These are phyloP conservation scores for Acipenser oxyrinchus DNA, from an alignment of 2,797 vertebrate species.

Conservation along the genomic window DNA sequence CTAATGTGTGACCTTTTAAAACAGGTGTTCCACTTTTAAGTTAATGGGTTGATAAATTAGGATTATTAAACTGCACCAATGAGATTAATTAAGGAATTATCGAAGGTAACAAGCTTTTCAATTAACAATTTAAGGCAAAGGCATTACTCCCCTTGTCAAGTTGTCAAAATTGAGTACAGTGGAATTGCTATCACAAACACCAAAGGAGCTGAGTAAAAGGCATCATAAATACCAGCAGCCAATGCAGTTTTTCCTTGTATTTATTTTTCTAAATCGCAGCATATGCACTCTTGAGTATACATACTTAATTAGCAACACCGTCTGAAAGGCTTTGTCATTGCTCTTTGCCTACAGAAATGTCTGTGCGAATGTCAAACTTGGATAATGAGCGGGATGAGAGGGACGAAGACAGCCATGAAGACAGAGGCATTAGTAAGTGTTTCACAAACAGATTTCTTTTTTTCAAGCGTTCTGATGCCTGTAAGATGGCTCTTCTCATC, in stretches of 20 bases:
- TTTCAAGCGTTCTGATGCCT: background rate
- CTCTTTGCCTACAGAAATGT: constrained; percentile 74
- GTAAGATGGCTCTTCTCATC: background rate
- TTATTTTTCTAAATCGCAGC: too few species aligned
- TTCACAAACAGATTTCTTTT: background rate
- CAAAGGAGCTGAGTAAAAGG: too few species aligned
- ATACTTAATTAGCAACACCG: background rate
- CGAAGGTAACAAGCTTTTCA: background rate
- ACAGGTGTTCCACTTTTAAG: constrained; percentile 2
- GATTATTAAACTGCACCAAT: constrained; percentile 9
- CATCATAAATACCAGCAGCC: too few species aligned
- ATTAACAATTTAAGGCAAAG: background rate
- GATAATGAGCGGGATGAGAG: constrained; percentile 93
- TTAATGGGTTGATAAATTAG: constrained; percentile 9
- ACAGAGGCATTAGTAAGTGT: constrained; percentile 91
- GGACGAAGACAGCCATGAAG: constrained; percentile 93
- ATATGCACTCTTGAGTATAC: too few species aligned
- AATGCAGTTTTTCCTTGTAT: too few species aligned
- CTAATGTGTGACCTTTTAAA: constrained; percentile 9
- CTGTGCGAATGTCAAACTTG: constrained; percentile 96
- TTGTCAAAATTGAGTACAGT: too few species aligned
- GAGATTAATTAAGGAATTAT: constrained; percentile 12
- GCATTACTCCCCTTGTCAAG: too few species aligned
- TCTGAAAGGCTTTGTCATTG: background rate
- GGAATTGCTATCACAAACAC: too few species aligned